Evolutionary conservation across 2,113 vertebrate genomes (phyloP).

Genomic region (Dicentrarchus labrax): DNA sequence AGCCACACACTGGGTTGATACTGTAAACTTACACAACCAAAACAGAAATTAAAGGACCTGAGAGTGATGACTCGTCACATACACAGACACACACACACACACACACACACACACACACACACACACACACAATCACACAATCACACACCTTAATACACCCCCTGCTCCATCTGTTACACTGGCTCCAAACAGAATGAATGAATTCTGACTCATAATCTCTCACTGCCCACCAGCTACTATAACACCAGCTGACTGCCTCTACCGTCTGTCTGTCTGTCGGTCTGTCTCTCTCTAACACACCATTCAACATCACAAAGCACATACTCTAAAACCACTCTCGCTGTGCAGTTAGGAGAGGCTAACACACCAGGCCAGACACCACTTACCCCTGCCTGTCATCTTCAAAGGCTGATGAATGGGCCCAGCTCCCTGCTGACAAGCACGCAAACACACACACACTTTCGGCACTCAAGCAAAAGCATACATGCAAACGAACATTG

Average conservation of each 20-base stretch:
- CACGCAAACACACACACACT: slow-evolving; percentile 10
- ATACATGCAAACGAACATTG: neutral
- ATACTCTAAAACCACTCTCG: neutral
- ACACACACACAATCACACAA: neutral
- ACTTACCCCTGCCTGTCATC: slow-evolving; percentile 56
- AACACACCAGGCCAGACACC: slow-evolving; percentile 42
- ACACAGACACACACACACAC: slow-evolving; percentile 1
- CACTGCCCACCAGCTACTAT: slow-evolving; percentile 24
- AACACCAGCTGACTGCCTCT: slow-evolving; percentile 24
- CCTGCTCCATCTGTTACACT: slow-evolving; percentile 36
- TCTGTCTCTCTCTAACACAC: neutral
- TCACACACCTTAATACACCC: slow-evolving; percentile 16
- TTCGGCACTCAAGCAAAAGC: neutral
- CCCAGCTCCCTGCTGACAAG: slow-evolving; percentile 25
- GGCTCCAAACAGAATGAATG: slow-evolving; percentile 28
- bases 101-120: neutral
- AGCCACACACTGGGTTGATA: neutral
- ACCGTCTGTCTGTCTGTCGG: neutral
- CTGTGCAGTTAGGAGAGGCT: slow-evolving; percentile 13
- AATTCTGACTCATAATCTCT: slow-evolving; percentile 46
- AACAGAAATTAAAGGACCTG: slow-evolving; percentile 6
- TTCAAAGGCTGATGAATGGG: slow-evolving; percentile 57
- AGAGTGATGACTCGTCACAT: neutral
- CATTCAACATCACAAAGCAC: neutral
- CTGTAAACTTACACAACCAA: slow-evolving; percentile 3